Evolutionary conservation across 2,888 invertebrate species (phyloP).

Genomic region (Cryptocheilus praepositus): DNA sequence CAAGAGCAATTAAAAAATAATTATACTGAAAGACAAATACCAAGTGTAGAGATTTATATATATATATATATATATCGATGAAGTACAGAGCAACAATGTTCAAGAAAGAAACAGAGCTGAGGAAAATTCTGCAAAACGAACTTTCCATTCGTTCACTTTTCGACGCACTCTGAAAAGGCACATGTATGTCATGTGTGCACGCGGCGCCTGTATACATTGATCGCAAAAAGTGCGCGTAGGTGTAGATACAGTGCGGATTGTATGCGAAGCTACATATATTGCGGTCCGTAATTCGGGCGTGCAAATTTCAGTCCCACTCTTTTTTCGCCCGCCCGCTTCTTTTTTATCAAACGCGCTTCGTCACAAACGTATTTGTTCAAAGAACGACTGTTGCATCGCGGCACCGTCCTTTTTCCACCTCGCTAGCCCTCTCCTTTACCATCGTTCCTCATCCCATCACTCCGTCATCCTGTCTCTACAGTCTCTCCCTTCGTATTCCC

Average conservation of each 20-base stretch:
- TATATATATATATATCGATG: no score
- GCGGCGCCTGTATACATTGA: not conserved
- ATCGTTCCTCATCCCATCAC: not conserved
- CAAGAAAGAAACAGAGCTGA: not conserved
- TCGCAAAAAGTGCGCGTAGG: not conserved
- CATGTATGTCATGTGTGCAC: not conserved
- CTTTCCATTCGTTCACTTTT: not conserved
- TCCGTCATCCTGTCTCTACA: constrained; percentile 8
- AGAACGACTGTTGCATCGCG: constrained; percentile 48
- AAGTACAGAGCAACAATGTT: not conserved
- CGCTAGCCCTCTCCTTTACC: constrained; percentile 17
- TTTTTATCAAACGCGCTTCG: constrained; percentile 35
- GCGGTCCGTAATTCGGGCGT: constrained; percentile 40
- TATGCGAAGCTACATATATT: constrained; percentile 3
- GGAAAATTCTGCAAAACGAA: not conserved
- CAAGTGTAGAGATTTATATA: no score
- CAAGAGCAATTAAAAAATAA: no score
- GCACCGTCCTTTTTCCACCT: constrained; percentile 22
- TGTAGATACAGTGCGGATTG: not conserved
- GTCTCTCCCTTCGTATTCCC: constrained; percentile 6
- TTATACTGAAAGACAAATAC: no score
- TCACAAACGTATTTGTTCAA: constrained; percentile 51
- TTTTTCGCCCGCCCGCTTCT: constrained; percentile 16
- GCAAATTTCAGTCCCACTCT: constrained; percentile 47
- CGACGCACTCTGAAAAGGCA: constrained; percentile 18